Evolutionary conservation across 2,888 invertebrate genomes (phyloP).

Genomic region (Dolomedes plantarius): DNA sequence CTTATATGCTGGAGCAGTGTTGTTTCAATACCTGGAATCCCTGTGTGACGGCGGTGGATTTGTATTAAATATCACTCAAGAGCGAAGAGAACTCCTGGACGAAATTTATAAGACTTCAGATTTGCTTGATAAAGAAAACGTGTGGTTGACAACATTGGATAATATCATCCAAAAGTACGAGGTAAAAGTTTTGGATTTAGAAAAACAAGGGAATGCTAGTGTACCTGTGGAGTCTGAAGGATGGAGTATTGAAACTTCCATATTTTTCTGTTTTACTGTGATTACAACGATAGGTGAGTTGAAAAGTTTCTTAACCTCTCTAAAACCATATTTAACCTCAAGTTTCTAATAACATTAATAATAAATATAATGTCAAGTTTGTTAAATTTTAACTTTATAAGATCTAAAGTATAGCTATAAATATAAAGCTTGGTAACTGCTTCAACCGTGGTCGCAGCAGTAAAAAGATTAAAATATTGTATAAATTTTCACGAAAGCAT

Average conservation of each 20-base stretch:
- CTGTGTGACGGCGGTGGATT: conserved; percentile 14
- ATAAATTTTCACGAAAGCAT: no score
- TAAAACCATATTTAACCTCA: no score
- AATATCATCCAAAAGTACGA: conserved; percentile 26
- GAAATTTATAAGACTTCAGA: conserved; percentile 13
- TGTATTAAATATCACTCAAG: conserved; percentile 27
- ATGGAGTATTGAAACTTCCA: conserved; percentile 77
- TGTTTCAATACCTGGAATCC: conserved; percentile 52
- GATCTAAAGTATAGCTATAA: no score
- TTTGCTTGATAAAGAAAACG: neutral
- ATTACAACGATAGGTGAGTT: conserved; percentile 92
- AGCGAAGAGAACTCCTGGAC: conserved; percentile 15
- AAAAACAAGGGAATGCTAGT: neutral
- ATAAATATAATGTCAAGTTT: no score
- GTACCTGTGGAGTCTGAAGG: neutral
- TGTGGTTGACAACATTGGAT: conserved; percentile 23
- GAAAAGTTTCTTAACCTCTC: no score
- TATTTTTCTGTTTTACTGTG: conserved; percentile 90
- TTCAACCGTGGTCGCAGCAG: no score
- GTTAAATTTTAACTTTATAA: no score
- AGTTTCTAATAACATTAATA: no score
- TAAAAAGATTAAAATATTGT: no score
- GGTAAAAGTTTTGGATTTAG: conserved; percentile 13
- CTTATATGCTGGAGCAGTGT: conserved; percentile 51
- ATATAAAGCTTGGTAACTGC: no score